phyloP scores from a whole-genome alignment of 2,797 vertebrate species.

The Onychomys arenicola region DNA sequence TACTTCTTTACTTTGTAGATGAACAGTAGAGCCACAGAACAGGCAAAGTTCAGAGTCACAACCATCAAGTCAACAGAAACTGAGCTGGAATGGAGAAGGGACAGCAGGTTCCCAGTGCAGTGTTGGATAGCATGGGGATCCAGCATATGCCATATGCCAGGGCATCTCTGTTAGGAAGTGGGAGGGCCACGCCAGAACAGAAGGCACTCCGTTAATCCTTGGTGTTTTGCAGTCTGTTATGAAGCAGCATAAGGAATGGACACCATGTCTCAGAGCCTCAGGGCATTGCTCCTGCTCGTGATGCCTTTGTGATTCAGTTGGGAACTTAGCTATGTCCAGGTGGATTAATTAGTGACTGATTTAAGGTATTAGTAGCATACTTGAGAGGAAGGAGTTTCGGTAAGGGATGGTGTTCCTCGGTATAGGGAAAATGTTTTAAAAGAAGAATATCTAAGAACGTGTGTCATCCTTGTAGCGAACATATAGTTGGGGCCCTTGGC shows the following conservation, averaged over 20 bases:
- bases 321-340: neutral
- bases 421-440: neutral
- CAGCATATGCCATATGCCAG: neutral
- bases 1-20: neutral
- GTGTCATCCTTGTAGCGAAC: neutral
- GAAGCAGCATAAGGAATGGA: neutral
- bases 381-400: neutral
- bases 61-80: neutral
- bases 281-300: neutral
- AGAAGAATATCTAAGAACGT: neutral
- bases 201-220: neutral
- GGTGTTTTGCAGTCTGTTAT: neutral
- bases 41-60: neutral
- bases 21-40: neutral
- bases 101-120: neutral
- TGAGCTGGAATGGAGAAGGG: neutral
- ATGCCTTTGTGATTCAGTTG: neutral
- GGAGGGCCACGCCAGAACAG: neutral
- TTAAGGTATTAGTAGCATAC: neutral
- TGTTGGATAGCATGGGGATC: neutral
- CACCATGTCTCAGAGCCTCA: neutral
- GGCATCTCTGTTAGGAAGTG: neutral
- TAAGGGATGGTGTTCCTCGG: neutral
- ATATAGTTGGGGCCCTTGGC: neutral
- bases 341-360: neutral